phyloP scores from a whole-genome alignment of 1,140 invertebrate genomes.

The Microplitis mediator region DNA sequence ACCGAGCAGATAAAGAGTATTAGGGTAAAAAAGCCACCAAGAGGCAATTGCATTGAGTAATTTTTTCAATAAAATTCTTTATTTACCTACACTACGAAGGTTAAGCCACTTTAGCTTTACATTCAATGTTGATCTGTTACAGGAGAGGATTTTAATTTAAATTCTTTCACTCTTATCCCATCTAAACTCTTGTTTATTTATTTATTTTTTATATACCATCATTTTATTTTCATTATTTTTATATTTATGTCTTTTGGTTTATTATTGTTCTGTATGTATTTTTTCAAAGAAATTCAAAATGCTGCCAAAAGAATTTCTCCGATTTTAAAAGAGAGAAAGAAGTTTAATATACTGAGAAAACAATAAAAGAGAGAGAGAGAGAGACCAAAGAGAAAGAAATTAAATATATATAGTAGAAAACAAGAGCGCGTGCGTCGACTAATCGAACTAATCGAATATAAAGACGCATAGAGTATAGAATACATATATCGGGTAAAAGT shows the following conservation, averaged over 20 bases:
- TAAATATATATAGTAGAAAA: not conserved
- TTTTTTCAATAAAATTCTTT: not conserved
- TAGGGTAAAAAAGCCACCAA: not conserved
- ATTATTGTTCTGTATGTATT: no score
- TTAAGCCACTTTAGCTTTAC: constrained; percentile 17
- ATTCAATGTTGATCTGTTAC: constrained; percentile 19
- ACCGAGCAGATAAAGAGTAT: no score
- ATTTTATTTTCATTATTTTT: no score
- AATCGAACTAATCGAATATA: constrained; percentile 22
- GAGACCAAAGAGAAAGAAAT: not conserved
- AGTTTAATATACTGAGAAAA: not conserved
- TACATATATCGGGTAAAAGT: not conserved
- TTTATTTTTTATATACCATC: no score
- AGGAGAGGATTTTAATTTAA: constrained; percentile 29
- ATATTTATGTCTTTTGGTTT: no score
- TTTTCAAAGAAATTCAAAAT: no score
- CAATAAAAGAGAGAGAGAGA: not conserved
- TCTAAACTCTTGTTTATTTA: no score
- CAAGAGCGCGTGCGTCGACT: not conserved
- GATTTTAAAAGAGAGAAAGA: not conserved
- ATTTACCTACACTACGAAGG: not conserved
- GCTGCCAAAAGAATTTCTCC: no score
- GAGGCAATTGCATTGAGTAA: not conserved
- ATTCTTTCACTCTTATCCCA: constrained; percentile 19
- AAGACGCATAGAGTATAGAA: not conserved